These are phyloP conservation scores for Acanthopagrus latus DNA, from an alignment of 2,797 vertebrate genomes.

Conservation along the genomic window DNA sequence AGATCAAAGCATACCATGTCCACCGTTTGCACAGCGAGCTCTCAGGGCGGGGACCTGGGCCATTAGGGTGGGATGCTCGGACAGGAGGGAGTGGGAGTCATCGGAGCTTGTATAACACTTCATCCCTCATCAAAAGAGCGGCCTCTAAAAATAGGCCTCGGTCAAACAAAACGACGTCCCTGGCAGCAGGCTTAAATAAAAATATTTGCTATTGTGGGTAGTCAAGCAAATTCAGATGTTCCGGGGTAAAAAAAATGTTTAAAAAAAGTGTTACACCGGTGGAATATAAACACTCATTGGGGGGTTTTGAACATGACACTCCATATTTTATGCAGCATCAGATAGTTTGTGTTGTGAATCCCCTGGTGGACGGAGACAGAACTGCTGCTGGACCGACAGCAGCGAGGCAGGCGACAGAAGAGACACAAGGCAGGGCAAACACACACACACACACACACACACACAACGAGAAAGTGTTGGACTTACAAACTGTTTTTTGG, in stretches of 20 bases:
- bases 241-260: not conserved
- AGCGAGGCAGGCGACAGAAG: not conserved
- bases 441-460: too few species aligned
- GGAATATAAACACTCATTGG: conserved; percentile 25
- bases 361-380: conserved; percentile 45
- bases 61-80: conserved; percentile 57
- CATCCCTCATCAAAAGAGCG: conserved; percentile 58
- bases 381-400: conserved; percentile 20
- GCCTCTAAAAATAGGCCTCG: conserved; percentile 60
- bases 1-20: conserved; percentile 77
- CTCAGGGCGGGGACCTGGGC: conserved; percentile 67
- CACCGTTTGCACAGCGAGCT: conserved; percentile 47
- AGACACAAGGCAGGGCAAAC: not conserved
- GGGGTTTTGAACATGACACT: conserved; percentile 21
- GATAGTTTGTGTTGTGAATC: conserved; percentile 41
- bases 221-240: conserved; percentile 35
- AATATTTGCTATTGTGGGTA: conserved; percentile 54
- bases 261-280: conserved; percentile 7
- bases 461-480: not conserved
- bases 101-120: conserved; percentile 57
- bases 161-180: conserved; percentile 11
- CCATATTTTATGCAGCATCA: not conserved
- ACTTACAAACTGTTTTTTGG: not conserved
- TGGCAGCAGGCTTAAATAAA: conserved; percentile 7
- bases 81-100: conserved; percentile 43